phyloP scores from a whole-genome alignment of 64 coral and sea anemone species.

The Stichodactyla mertensii region DNA sequence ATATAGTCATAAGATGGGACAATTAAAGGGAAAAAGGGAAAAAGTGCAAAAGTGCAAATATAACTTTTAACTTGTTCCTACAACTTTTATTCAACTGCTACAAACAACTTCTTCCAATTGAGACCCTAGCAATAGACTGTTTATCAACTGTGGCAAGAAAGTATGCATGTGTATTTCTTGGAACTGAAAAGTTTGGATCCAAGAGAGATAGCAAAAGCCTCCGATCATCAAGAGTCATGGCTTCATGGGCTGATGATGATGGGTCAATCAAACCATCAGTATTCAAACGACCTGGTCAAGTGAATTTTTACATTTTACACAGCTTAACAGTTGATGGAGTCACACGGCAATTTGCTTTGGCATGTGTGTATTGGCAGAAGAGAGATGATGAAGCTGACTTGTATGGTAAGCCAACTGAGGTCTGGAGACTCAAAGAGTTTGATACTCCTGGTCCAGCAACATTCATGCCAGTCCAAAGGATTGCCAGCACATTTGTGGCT shows the following conservation, averaged over 20 bases:
- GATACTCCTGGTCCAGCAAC: constrained; percentile 36
- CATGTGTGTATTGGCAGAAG: constrained; percentile 48
- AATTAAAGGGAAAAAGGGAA: no score
- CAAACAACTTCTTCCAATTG: no score
- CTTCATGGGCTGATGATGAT: constrained; percentile 63
- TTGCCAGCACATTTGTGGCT: constrained; percentile 32
- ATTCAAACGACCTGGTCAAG: constrained; percentile 47
- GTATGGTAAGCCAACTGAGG: constrained; percentile 38
- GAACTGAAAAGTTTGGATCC: constrained; percentile 66
- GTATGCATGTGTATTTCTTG: constrained; percentile 41
- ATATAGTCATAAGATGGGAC: no score
- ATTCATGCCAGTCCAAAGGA: constrained; percentile 52
- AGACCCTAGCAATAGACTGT: no score
- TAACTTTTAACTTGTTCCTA: no score
- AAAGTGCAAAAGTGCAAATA: no score
- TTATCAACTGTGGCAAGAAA: background rate
- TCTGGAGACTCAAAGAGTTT: constrained; percentile 49
- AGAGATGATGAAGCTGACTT: constrained; percentile 31
- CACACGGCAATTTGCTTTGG: constrained; percentile 39
- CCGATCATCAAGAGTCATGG: constrained; percentile 55
- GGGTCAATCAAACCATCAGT: constrained; percentile 30
- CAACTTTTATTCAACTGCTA: no score
- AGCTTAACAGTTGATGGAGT: constrained; percentile 26
- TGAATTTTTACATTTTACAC: constrained; percentile 56
- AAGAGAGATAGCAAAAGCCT: constrained; percentile 25